Conservation (phyloP, 2,113 vertebrate genomes). For the Melanerpes aurifrons region DNA sequence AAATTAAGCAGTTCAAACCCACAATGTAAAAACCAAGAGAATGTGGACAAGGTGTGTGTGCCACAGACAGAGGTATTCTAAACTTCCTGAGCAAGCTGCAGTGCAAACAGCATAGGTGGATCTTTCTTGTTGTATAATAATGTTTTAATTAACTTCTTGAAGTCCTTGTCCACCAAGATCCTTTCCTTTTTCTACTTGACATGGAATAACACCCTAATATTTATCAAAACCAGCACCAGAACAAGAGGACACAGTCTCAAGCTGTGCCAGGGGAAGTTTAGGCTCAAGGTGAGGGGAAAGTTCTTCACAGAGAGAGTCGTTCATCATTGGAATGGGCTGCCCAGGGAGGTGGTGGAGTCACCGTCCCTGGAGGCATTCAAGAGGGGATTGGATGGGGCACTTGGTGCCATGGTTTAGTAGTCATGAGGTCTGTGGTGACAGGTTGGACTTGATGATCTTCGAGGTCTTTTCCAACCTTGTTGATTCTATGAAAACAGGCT, state of each 20-base stretch:
- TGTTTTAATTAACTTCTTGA: not conserved
- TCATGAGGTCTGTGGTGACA: no score
- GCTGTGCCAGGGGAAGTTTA: no score
- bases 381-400: no score
- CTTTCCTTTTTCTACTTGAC: not conserved
- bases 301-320: no score
- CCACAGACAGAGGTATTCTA: not conserved
- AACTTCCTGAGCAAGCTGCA: not conserved
- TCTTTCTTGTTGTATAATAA: not conserved
- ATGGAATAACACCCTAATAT: not conserved
- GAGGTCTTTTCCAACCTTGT: no score
- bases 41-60: not conserved
- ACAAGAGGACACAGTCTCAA: no score
- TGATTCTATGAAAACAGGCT: not conserved
- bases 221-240: not conserved
- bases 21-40: not conserved
- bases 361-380: no score
- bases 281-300: no score
- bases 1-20: not conserved
- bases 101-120: not conserved
- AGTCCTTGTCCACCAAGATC: not conserved
- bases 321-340: no score
- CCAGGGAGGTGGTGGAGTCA: no score
- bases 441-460: no score
- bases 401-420: no score